Percentiles rank a stretch among this genome's conserved stretches.
phyloP scores from a whole-genome alignment of 2,797 vertebrate species.

The Fundulus diaphanus region DNA sequence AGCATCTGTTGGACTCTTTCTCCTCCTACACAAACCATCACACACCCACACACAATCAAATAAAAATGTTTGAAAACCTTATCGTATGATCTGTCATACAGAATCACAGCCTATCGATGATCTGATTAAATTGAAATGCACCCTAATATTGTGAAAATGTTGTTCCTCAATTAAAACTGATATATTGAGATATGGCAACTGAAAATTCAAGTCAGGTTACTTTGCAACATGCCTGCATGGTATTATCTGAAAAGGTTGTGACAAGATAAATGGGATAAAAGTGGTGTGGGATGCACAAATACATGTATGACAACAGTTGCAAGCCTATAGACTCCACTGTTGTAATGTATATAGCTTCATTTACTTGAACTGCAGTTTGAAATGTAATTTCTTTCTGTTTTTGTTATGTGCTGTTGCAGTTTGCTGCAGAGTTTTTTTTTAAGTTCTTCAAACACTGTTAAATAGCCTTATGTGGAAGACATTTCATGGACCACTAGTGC shows the following conservation, averaged over 20 bases:
- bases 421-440: background rate
- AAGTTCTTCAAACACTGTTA: slow-evolving; percentile 22
- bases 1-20: slow-evolving; percentile 9
- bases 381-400: slow-evolving; percentile 4
- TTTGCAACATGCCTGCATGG: background rate
- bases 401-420: slow-evolving; percentile 21
- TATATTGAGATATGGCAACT: too few relatives aligned
- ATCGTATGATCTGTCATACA: slow-evolving; percentile 5
- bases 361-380: background rate
- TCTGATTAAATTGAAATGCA: slow-evolving; percentile 13
- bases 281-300: background rate
- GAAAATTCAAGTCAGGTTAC: background rate
- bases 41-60: slow-evolving; percentile 7
- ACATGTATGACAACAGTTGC: background rate
- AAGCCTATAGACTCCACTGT: background rate
- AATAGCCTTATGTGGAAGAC: slow-evolving; percentile 5
- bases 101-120: background rate
- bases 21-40: slow-evolving; percentile 6
- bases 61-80: slow-evolving; percentile 1
- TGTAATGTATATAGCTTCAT: background rate
- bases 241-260: background rate
- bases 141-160: slow-evolving; percentile 3
- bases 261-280: slow-evolving; percentile 5
- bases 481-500: slow-evolving; percentile 76
- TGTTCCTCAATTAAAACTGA: background rate